Base-by-base conservation (phyloP, 2,797 vertebrate species). In the Bovichtus diacanthus region DNA sequence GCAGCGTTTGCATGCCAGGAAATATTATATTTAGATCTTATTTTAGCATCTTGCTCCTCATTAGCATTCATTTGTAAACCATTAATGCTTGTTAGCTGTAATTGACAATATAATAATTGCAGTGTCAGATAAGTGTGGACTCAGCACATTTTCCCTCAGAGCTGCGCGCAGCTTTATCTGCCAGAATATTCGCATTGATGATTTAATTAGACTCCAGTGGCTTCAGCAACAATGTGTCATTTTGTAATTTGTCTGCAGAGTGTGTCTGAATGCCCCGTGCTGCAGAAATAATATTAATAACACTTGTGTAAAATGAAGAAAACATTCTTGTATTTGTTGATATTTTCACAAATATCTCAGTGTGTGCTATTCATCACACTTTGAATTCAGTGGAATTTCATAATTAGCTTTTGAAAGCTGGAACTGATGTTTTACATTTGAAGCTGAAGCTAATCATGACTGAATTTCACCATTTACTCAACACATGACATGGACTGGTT, bases 161-260 rank as follows among this genome's bases (percentile, higher is more conserved):
- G 23, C n/a, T 38, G 46, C 46, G 50, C 23, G 10, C 27, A 60
- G 38, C 18, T 23, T 55, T n/a, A n/a, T n/a, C n/a, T n/a, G n/a
- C n/a, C n/a, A n/a, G n/a, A n/a, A n/a, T n/a, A n/a, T n/a, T n/a
- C n/a, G 59, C 10, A 53, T 11, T 59, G 8, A 44, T 49, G 7
- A 51, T 70, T 64, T 59, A 6, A 49, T 36, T 66, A 44, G 21
- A 70, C 36, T 65, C 54, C 27, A 36, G 13, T 51, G 8, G 47
- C 55, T 64, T 60, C 34, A 51, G 47, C 16, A 21, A 4, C 18
- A 8, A 16, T 43, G 21, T 58, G 15, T n/a, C 10, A 56, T 61
- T 31, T 9, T 58, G 15, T n/a, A 10, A 56, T 61, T 31, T 9
- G 7, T 41, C 27, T 53, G 4, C 36, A 31, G 36, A 18, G 9